Evolutionary conservation across 1,140 invertebrate species (phyloP).

Genomic region (Penaeus chinensis): DNA sequence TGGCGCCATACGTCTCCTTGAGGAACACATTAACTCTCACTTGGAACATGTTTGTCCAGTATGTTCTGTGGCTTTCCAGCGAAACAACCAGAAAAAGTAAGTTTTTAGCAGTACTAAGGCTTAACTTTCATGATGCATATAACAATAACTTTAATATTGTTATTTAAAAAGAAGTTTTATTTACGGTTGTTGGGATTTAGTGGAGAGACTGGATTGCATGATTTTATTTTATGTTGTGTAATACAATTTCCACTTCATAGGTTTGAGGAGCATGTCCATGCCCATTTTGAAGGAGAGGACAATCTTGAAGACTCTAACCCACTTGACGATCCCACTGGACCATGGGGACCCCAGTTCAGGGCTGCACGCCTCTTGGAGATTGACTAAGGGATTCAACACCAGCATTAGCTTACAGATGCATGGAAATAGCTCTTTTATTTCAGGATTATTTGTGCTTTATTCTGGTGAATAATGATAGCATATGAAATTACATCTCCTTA

Average conservation of each 20-base stretch:
- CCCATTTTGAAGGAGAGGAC: constrained; percentile 24
- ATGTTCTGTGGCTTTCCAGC: constrained; percentile 45
- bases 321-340: constrained; percentile 34
- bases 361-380: constrained; percentile 15
- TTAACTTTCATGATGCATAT: background rate
- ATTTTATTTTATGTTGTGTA: background rate
- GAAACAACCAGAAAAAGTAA: constrained; percentile 34
- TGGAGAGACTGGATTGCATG: background rate
- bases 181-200: background rate
- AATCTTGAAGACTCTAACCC: constrained; percentile 4
- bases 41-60: constrained; percentile 50
- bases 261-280: constrained; percentile 40
- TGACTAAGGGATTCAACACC: background rate
- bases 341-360: constrained; percentile 33
- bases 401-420: background rate
- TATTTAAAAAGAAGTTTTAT: background rate
- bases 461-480: too few relatives aligned
- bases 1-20: constrained; percentile 17
- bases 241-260: background rate
- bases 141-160: too few relatives aligned
- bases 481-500: too few relatives aligned
- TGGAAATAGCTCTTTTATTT: too few relatives aligned
- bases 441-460: too few relatives aligned
- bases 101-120: background rate
- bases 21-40: constrained; percentile 48